A percentile compares a stretch with the other conserved stretches of the same genome.
These are phyloP conservation scores for Donacobius atricapilla DNA, from an alignment of 2,113 vertebrate genomes.

Conservation along the genomic window DNA sequence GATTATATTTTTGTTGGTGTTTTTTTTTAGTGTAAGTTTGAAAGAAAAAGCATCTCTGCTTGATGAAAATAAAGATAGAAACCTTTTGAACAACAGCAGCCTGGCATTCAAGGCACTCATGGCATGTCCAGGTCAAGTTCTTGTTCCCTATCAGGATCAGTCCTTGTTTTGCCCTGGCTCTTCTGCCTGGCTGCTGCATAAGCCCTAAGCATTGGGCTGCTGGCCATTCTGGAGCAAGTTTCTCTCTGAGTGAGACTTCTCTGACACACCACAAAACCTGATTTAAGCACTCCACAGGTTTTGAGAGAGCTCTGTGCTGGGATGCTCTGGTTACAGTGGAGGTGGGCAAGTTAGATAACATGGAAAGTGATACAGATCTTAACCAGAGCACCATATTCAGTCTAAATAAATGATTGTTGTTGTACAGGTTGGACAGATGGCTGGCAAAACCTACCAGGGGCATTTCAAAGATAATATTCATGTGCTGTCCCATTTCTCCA, in stretches of 20 bases:
- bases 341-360: background rate
- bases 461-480: background rate
- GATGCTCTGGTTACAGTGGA: background rate
- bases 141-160: background rate
- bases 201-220: background rate
- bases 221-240: background rate
- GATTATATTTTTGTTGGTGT: accelerated
- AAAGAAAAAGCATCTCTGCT: background rate
- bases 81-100: background rate
- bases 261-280: background rate
- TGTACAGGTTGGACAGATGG: background rate
- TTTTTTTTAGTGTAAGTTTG: background rate
- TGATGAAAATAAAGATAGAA: background rate
- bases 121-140: background rate
- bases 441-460: background rate
- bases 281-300: background rate
- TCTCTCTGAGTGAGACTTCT: background rate
- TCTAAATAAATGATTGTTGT: background rate
- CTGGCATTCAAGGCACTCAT: background rate
- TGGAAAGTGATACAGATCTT: background rate
- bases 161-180: background rate
- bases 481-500: background rate
- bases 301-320: background rate
- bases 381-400: background rate
- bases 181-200: background rate